Evolutionary conservation across 2,797 vertebrate genomes (phyloP).

Genomic region (Denticeps clupeoides): DNA sequence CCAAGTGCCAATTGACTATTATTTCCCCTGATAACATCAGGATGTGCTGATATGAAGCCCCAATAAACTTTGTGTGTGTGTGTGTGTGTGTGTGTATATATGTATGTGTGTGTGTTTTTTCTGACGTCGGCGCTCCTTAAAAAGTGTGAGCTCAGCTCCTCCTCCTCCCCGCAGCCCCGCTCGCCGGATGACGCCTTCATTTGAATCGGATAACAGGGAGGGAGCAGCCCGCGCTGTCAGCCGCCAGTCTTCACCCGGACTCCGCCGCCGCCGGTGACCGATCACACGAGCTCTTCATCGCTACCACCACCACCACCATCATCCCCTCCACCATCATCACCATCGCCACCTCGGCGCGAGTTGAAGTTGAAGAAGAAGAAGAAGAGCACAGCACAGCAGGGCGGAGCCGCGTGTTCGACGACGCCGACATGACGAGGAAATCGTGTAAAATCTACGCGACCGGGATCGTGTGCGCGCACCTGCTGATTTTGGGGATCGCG

Average conservation of each 20-base stretch:
- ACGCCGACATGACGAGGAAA: slow-evolving; percentile 56
- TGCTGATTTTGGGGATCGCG: slow-evolving; percentile 67
- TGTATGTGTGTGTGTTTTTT: too few species aligned
- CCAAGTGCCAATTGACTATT: too few species aligned
- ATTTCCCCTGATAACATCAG: too few species aligned
- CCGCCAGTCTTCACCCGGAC: slow-evolving; percentile 35
- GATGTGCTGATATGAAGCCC: too few species aligned
- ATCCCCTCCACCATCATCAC: too few species aligned
- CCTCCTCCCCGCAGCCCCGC: slow-evolving; percentile 43
- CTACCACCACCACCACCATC: too few species aligned
- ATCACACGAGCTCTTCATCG: too few species aligned
- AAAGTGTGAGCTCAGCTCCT: slow-evolving; percentile 29
- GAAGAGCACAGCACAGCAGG: neutral
- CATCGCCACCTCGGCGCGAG: too few species aligned
- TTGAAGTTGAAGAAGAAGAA: neutral
- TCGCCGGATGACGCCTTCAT: slow-evolving; percentile 35
- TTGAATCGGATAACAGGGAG: slow-evolving; percentile 32
- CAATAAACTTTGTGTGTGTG: too few species aligned
- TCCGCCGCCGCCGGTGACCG: slow-evolving; percentile 19
- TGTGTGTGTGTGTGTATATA: too few species aligned
- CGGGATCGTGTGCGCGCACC: slow-evolving; percentile 61
- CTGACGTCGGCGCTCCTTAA: too few species aligned
- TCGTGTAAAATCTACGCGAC: slow-evolving; percentile 70
- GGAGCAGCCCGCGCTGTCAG: slow-evolving; percentile 20
- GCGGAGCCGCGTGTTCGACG: too few species aligned